Evolutionary conservation across 2,888 invertebrate genomes (phyloP).

Genomic region (Caenorhabditis wallacei): DNA sequence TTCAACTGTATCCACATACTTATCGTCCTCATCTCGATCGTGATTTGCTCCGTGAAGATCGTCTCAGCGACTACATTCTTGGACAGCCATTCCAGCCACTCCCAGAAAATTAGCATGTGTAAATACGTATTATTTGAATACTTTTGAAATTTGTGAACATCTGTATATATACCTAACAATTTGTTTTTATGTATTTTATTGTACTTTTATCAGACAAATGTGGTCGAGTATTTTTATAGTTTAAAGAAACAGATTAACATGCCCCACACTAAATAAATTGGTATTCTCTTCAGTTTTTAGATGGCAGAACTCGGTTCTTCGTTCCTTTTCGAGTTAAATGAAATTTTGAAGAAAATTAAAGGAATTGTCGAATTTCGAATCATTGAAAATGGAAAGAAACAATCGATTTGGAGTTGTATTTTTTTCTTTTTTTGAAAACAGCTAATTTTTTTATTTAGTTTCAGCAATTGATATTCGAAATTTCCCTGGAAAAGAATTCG

Average conservation of each 20-base stretch:
- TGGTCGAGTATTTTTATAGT: not conserved
- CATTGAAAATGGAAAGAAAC: slow-evolving; percentile 7
- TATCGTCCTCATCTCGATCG: slow-evolving; percentile 63
- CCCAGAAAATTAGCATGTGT: slow-evolving; percentile 5
- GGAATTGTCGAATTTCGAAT: slow-evolving; percentile 48
- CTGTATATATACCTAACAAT: not conserved
- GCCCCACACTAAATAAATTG: not conserved
- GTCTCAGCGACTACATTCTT: slow-evolving; percentile 59
- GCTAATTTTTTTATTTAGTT: not conserved
- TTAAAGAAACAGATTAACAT: not conserved
- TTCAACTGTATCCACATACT: slow-evolving; percentile 53
- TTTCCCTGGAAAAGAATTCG: slow-evolving; percentile 22
- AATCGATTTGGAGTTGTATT: slow-evolving; percentile 31
- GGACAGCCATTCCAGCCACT: slow-evolving; percentile 44
- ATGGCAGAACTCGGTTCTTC: slow-evolving; percentile 4
- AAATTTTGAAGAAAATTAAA: slow-evolving; percentile 23
- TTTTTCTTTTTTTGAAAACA: no score
- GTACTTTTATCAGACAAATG: slow-evolving; percentile 26
- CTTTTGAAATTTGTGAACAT: slow-evolving; percentile 4
- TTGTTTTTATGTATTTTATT: slow-evolving; percentile 5
- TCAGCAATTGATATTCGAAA: slow-evolving; percentile 34
- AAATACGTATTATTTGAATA: not conserved
- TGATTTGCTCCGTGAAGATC: slow-evolving; percentile 58
- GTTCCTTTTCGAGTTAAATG: slow-evolving; percentile 12
- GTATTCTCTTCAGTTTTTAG: not conserved